Base-by-base conservation (phyloP, 2,113 vertebrate species). In the Ginglymostoma cirratum region DNA sequence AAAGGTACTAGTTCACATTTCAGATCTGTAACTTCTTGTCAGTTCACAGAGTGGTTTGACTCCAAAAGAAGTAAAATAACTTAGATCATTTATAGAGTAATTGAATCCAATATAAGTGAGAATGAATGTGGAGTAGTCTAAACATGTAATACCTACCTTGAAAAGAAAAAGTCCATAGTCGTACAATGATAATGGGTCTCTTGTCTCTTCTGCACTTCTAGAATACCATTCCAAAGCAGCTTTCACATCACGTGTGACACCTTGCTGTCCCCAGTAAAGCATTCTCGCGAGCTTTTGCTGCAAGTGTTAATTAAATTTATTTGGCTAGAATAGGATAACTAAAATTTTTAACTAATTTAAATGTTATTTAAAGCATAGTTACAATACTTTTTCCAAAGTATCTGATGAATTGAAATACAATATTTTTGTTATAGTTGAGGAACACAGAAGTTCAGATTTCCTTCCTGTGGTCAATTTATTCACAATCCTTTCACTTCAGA, bases 121-220 rank as follows among this genome's bases (percentile, higher is more conserved):
- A 52, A 95, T 12, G 4, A 66, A 38, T 66, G 5, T 23, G 19
- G 61, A 66, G n/a, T 19, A 24, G 89, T 66, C 61, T 7, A 19
- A 83, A 83, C 42, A 42, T 83, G 14, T 83, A 45, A 83, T 38
- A 93, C 97, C 96, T 97, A 99, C 99, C 98, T 99, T 99, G 96
- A 99, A 98, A 70, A 99, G 96, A 19, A 99, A 96, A 89, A 99
- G 98, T 96, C 98, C 97, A 10, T 99, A 99, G 97, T 99, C 98
- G 17, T 99, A 99, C 97, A 99, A 98, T 65, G 98, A 96, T 0
- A 97, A 96, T 0, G 98, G 98, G 95, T 99, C 98, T 95, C 97
- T 98, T 67, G 98, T 99, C 97, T 99, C 98, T 97, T 97, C 97
- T 19, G 98, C 99, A 0, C 98, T 98, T 96, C 97, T 98, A 96